These are phyloP conservation scores for Cryptoleucopteryx plumbea DNA, from an alignment of 2,113 vertebrate genomes.

Conservation along the genomic window DNA sequence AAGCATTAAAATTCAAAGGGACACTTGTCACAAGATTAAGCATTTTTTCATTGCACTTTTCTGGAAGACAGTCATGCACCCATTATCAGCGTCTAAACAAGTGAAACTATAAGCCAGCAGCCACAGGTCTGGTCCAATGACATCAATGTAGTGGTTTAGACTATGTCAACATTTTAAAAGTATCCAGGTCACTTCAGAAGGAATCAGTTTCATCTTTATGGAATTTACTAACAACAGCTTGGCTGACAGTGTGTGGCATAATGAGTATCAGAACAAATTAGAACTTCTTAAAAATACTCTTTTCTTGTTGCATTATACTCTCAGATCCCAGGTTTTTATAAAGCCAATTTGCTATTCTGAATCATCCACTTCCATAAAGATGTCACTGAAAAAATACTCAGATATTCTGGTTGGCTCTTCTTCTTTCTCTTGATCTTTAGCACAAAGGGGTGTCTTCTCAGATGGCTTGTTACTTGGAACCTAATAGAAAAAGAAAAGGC, in stretches of 20 bases:
- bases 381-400: conserved; percentile 90
- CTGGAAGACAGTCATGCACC: neutral
- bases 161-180: neutral
- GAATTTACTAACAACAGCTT: neutral
- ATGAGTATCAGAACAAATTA: neutral
- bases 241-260: neutral
- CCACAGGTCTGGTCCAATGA: neutral
- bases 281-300: conserved; percentile 5
- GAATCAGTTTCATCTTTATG: neutral
- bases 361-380: conserved; percentile 91
- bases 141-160: neutral
- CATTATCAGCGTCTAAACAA: neutral
- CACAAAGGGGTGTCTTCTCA: neutral
- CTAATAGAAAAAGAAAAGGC: conserved; percentile 46
- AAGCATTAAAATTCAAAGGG: conserved; percentile 22
- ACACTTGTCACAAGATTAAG: neutral
- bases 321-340: neutral
- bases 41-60: conserved; percentile 10
- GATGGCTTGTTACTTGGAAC: conserved; percentile 19
- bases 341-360: conserved; percentile 41
- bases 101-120: conserved; percentile 4
- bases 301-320: neutral
- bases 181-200: neutral
- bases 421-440: conserved; percentile 50
- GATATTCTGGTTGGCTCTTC: conserved; percentile 82